phyloP scores from a whole-genome alignment of 2,113 vertebrate genomes.

The Clarias magur region DNA sequence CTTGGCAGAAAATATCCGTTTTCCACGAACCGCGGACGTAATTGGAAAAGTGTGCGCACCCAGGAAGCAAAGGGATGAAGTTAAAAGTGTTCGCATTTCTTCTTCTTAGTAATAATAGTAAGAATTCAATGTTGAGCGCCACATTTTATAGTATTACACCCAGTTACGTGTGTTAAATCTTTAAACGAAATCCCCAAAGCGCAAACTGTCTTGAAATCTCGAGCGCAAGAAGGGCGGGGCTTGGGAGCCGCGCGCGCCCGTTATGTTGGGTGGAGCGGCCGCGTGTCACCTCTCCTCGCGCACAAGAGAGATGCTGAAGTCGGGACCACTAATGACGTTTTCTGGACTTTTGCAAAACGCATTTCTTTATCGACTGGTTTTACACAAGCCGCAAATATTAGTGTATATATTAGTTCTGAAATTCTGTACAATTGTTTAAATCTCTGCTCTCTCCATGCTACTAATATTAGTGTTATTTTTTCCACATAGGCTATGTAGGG shows the following conservation, averaged over 20 bases:
- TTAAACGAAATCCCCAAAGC: not conserved
- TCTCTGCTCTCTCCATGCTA: not conserved
- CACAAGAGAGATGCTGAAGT: conserved; percentile 34
- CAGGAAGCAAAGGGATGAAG: conserved; percentile 30
- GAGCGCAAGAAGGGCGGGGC: conserved; percentile 26
- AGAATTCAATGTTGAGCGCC: not conserved
- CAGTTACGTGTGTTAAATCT: not conserved
- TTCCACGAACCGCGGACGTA: conserved; percentile 36
- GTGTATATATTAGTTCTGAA: not conserved
- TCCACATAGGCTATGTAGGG: not conserved
- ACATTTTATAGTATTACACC: not conserved
- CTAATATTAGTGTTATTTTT: not conserved
- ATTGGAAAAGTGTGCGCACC: conserved; percentile 47
- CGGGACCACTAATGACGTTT: not conserved
- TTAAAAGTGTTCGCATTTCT: not conserved
- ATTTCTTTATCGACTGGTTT: not conserved
- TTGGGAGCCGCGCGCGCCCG: conserved; percentile 54
- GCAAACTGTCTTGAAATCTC: conserved; percentile 46
- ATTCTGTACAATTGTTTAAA: not conserved
- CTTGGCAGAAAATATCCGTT: conserved; percentile 26
- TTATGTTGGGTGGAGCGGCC: conserved; percentile 68
- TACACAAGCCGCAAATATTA: not conserved
- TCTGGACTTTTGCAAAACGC: not conserved
- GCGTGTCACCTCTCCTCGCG: conserved; percentile 41
- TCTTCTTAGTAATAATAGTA: not conserved